Base-by-base conservation (phyloP, 2,888 invertebrate species). In the Hoplodrina ambigua region DNA sequence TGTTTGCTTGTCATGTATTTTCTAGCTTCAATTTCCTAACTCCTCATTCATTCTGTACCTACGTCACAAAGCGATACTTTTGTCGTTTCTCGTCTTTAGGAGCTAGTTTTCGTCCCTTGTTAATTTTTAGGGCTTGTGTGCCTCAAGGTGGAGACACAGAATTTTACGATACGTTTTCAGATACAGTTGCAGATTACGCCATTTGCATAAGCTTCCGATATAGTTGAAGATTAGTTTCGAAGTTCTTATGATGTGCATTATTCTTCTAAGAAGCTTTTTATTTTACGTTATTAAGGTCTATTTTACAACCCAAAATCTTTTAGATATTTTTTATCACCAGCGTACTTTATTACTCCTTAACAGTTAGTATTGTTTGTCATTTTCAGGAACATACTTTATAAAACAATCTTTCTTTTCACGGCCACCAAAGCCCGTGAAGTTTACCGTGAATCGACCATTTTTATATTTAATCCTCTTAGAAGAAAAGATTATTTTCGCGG, bases 401-500 rank as follows among this genome's bases (percentile, higher is more conserved):
- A 13, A 2, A 53, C 6, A 19, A 20, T 55, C 30, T 30, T 33
- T 54, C 11, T 11, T 17, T 46, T 17, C 46, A 46, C 17, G 4
- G 17, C 46, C 46, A 46, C 46, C 46, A 46, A 46, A 63, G 6
- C 37, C 73, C 8, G 46, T 46, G 15, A 46, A 46, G 17, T 46
- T 46, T 46, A 46, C 17, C 1, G 81, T 73, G 7, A 81, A 85
- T 55, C 82, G 57, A n/a, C 83, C 83, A 13, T 80, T 80, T 56
- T 65, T 83, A 41, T 82, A 76, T 25, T 13, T 71, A 2, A 81
- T 85, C 37, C 62, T 85, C 17, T 60, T 75, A n/a, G 44, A 78
- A 58, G 84, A 84, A 44, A 83, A 79, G 69, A 49, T 74, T 2
- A 57, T 83, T 15, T 83, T 84, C 57, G 66, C 70, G 15, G 82